Evolutionary conservation across 92 coral and sea anemone genomes (phyloP).

Genomic region (Palythoa caribaeorum): DNA sequence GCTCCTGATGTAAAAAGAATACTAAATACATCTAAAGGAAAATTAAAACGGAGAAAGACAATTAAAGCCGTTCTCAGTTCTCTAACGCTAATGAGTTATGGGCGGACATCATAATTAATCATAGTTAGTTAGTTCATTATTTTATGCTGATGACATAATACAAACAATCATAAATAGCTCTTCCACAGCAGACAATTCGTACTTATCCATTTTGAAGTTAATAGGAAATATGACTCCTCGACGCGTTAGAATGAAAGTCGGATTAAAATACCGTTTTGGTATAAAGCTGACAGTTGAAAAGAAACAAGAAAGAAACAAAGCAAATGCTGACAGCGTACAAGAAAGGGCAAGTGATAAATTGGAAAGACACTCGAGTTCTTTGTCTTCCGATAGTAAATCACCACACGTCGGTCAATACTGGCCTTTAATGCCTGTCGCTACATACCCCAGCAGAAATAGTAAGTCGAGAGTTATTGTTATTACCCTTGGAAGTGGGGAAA

Average conservation of each 20-base stretch:
- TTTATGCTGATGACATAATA: too few relatives aligned
- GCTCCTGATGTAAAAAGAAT: too few relatives aligned
- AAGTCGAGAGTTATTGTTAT: not conserved
- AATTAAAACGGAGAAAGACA: too few relatives aligned
- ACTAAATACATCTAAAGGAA: too few relatives aligned
- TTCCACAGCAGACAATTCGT: too few relatives aligned
- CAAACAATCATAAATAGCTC: too few relatives aligned
- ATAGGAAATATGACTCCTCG: not conserved
- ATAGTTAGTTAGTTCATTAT: too few relatives aligned
- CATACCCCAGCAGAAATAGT: not conserved
- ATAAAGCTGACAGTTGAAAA: not conserved
- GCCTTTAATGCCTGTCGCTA: not conserved
- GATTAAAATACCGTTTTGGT: not conserved
- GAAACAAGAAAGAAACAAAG: not conserved
- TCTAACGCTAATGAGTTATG: too few relatives aligned
- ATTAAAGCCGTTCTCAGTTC: too few relatives aligned
- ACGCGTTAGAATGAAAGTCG: not conserved
- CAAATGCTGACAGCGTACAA: not conserved
- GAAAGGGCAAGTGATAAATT: not conserved
- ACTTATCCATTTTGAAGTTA: too few relatives aligned
- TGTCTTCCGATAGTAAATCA: not conserved
- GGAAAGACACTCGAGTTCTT: not conserved
- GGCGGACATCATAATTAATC: too few relatives aligned
- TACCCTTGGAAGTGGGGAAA: not conserved
- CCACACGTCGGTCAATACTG: not conserved